Base-by-base conservation (phyloP, 2,888 invertebrate species). In the Tortricodes alternella region DNA sequence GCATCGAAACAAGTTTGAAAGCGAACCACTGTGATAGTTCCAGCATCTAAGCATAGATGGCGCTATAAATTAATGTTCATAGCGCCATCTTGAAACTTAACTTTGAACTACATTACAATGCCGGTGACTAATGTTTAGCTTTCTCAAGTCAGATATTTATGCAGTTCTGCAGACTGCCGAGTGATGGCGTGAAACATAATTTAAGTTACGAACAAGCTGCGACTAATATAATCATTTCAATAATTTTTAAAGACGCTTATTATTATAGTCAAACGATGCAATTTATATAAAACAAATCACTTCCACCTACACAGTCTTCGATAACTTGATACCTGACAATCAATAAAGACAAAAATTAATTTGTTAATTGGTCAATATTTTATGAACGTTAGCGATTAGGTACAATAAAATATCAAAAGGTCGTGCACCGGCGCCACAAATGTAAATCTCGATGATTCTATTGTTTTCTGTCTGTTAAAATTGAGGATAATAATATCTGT, bases 351-450 rank as follows among this genome's bases (percentile, higher is more conserved):
- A 35, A 56, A 50, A 56, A 49, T 44, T 56, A 50, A 37, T 50
- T 50, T 56, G 50, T 56, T 49, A n/a, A 56, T 56, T 50, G 44
- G 13, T 32, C 37, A 56, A 37, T 56, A 56, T 50, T 43, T 49
- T 55, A 55, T 19, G 35, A 55, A 27, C 32, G 34, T 24, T 19
- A 51, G 23, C 18, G 35, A 35, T 51, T 51, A n/a, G n/a, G n/a
- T n/a, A 51, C 38, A 24, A 57, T 46, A 24, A 55, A 46, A 35
- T 46, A 48, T 53, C 13, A 39, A 39, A 41, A 52, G 78, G 79
- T 74, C 76, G 71, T 39, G 60, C 65, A 66, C 65, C 75, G 80
- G 80, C 80, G 80, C 80, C 80, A 76, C 62, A 62, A 44, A 56
- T 71, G 67, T 59, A 69, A 71, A 80, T 73, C 74, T 66, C 11